Evolutionary conservation across 2,888 invertebrate genomes (phyloP).

Genomic region (Phymatocera aterrima): DNA sequence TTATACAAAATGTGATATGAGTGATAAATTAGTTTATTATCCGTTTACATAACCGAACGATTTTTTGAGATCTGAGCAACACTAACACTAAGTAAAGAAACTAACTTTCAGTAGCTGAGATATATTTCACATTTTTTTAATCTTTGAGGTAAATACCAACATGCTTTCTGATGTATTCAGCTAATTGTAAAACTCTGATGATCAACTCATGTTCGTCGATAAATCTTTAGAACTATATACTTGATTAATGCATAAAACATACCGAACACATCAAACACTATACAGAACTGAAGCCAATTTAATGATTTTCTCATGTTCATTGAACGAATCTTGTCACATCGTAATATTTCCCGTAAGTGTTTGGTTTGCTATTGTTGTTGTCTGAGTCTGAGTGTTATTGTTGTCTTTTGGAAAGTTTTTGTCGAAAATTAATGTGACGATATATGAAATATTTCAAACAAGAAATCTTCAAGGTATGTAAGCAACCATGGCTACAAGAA

Average conservation of each 20-base stretch:
- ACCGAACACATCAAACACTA: conserved; percentile 18
- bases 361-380: conserved; percentile 55
- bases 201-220: conserved; percentile 18
- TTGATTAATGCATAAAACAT: conserved; percentile 27
- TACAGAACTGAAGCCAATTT: conserved; percentile 22
- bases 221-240: background rate
- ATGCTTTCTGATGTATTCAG: background rate
- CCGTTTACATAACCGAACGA: background rate
- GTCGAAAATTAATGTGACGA: too few species aligned
- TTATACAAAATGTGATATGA: background rate
- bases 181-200: background rate
- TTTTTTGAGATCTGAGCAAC: background rate
- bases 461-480: conserved; percentile 65
- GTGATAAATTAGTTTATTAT: background rate
- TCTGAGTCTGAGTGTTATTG: conserved; percentile 51
- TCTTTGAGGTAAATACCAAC: background rate
- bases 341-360: conserved; percentile 49
- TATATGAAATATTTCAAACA: conserved; percentile 18
- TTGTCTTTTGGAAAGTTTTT: conserved; percentile 48
- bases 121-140: background rate
- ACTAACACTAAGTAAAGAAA: conserved; percentile 7
- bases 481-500: conserved; percentile 72
- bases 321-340: conserved; percentile 5
- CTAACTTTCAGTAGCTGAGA: background rate
- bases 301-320: conserved; percentile 10